Evolutionary conservation across 2,797 vertebrate species (phyloP).

Genomic region (Ctenopoma multispine): DNA sequence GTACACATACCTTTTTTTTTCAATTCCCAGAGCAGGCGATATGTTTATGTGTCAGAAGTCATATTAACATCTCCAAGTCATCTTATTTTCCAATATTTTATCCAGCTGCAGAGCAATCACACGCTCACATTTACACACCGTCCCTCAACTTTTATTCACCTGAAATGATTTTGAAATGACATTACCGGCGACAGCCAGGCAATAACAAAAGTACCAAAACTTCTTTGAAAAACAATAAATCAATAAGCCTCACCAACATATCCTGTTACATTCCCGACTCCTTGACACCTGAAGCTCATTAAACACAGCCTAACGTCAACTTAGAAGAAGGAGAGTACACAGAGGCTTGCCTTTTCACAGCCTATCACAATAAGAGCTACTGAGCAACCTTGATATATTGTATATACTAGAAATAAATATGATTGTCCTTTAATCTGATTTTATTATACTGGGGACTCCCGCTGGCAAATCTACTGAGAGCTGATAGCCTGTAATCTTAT

Average conservation of each 20-base stretch:
- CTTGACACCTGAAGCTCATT: conserved; percentile 92
- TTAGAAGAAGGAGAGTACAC: conserved; percentile 88
- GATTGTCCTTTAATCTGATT: conserved; percentile 98
- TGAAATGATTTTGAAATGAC: conserved; percentile 78
- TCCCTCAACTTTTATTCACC: conserved; percentile 79
- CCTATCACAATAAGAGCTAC: conserved; percentile 83
- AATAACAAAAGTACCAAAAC: conserved; percentile 83
- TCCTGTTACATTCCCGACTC: conserved; percentile 87
- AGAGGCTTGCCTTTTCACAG: conserved; percentile 74
- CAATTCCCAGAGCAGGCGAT: conserved; percentile 22
- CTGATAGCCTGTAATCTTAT: conserved; percentile 92
- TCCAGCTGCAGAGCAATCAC: conserved; percentile 48
- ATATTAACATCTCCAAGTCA: conserved; percentile 62
- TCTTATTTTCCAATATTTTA: conserved; percentile 70
- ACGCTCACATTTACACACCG: conserved; percentile 61
- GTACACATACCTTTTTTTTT: conserved; percentile 17
- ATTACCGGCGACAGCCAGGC: conserved; percentile 79
- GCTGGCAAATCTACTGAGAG: conserved; percentile 92
- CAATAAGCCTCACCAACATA: conserved; percentile 88
- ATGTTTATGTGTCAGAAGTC: conserved; percentile 59
- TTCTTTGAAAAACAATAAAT: conserved; percentile 84
- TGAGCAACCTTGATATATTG: conserved; percentile 87
- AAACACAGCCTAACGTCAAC: conserved; percentile 92
- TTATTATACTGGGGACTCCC: conserved; percentile 97
- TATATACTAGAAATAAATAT: conserved; percentile 98